phyloP scores from a whole-genome alignment of 1,140 invertebrate genomes.

The Drosophila miranda region DNA sequence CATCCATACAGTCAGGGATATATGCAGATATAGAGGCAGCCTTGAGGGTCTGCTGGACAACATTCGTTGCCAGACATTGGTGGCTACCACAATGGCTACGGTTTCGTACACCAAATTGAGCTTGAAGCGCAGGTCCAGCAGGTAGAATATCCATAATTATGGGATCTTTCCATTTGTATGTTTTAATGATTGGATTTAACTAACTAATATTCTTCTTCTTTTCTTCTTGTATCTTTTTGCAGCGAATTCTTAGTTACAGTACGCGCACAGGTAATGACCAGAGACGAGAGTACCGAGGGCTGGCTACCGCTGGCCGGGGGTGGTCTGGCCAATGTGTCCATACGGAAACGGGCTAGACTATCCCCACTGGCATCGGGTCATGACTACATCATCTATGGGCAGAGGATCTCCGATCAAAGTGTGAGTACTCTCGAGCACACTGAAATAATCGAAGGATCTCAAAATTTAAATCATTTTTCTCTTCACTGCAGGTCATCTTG shows the following conservation, averaged over 20 bases:
- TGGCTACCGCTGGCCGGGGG: conserved; percentile 97
- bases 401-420: conserved; percentile 94
- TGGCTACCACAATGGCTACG: conserved; percentile 44
- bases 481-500: conserved; percentile 89
- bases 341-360: conserved; percentile 87
- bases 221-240: conserved; percentile 81
- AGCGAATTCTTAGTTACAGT: conserved; percentile 97
- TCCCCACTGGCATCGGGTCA: conserved; percentile 82
- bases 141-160: conserved; percentile 18
- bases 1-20: conserved; percentile 31
- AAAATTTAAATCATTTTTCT: not conserved
- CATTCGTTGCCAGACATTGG: conserved; percentile 30
- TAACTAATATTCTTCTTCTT: conserved; percentile 16
- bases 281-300: conserved; percentile 97
- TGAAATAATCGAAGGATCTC: not conserved
- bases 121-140: conserved; percentile 48
- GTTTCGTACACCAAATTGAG: conserved; percentile 54
- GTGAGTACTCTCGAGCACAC: conserved; percentile 83
- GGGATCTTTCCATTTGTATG: too few relatives aligned
- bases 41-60: conserved; percentile 1
- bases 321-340: conserved; percentile 95
- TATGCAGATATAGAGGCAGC: conserved; percentile 49
- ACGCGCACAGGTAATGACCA: conserved; percentile 98
- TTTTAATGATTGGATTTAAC: not conserved
- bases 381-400: conserved; percentile 96